These are phyloP conservation scores for Trididemnum nubilum DNA, from an alignment of 23 tunicate species.

Conservation along the genomic window DNA sequence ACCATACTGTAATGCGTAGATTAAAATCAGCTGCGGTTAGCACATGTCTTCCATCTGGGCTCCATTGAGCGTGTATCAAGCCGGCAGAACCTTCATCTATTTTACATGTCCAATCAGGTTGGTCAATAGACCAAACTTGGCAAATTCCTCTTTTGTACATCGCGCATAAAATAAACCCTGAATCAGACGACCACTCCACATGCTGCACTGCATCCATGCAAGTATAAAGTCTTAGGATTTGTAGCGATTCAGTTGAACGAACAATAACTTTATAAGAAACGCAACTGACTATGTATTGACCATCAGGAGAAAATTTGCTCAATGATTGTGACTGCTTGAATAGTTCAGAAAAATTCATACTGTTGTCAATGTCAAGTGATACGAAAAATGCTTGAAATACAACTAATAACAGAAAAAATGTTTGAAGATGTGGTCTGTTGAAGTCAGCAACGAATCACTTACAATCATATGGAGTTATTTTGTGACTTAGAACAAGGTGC, in stretches of 20 bases:
- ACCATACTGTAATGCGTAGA: constrained; percentile 92
- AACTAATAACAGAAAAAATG: too few relatives aligned
- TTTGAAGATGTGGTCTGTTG: too few relatives aligned
- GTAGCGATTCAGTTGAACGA: constrained; percentile 71
- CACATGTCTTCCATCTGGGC: constrained; percentile 92
- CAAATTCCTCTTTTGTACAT: constrained; percentile 85
- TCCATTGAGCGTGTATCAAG: constrained; percentile 82
- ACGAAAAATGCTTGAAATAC: too few relatives aligned
- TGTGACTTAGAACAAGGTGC: too few relatives aligned
- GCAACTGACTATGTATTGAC: constrained; percentile 69
- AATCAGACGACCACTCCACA: constrained; percentile 92
- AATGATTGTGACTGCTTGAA: constrained; percentile 72
- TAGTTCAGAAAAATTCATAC: constrained; percentile 96
- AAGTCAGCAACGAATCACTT: too few relatives aligned
- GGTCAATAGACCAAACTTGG: constrained; percentile 97
- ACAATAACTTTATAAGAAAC: constrained; percentile 91
- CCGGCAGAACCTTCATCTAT: constrained; percentile 97
- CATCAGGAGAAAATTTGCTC: constrained; percentile 84
- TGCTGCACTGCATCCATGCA: constrained; percentile 88
- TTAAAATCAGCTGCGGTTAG: constrained; percentile 88
- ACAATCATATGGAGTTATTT: too few relatives aligned
- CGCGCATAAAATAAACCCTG: constrained; percentile 75
- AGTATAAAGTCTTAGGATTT: constrained; percentile 85
- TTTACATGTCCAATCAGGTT: constrained; percentile 99
- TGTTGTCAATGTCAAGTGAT: too few relatives aligned